phyloP scores from a whole-genome alignment of 2,797 vertebrate species.

The Sarcoramphus papa region DNA sequence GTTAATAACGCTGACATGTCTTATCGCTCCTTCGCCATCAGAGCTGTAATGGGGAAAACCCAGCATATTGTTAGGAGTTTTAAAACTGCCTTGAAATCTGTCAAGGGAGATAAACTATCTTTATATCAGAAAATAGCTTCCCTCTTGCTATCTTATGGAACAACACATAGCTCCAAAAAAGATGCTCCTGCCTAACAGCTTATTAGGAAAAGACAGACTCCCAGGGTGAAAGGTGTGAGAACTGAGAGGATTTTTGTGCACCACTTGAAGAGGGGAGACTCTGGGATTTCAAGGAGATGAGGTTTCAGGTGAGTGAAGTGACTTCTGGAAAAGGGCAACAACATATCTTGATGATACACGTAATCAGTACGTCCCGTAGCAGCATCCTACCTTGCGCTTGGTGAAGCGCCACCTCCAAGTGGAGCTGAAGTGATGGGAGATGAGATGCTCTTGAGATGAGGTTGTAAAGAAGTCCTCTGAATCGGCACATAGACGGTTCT shows the following conservation, averaged over 20 bases:
- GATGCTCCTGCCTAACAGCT: background rate
- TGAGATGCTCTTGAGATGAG: background rate
- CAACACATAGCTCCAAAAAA: background rate
- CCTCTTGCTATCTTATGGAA: background rate
- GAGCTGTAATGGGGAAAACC: constrained; percentile 40
- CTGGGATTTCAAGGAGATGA: background rate
- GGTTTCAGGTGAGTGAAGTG: background rate
- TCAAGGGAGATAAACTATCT: constrained; percentile 52
- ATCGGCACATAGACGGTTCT: background rate
- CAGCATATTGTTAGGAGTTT: constrained; percentile 37
- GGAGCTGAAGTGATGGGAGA: background rate
- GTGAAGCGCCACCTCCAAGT: background rate
- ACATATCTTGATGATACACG: rapidly evolving
- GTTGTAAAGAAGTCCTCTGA: background rate
- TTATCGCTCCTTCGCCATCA: background rate
- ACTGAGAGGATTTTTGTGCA: background rate
- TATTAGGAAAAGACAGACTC: background rate
- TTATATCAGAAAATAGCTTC: constrained; percentile 56
- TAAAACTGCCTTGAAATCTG: constrained; percentile 53
- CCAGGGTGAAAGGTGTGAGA: background rate
- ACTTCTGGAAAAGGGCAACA: background rate
- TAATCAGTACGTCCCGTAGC: background rate
- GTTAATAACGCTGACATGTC: constrained; percentile 28
- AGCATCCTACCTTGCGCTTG: rapidly evolving
- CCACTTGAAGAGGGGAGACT: background rate